These are phyloP conservation scores for Cassiopea andromeda DNA, from an alignment of 30 jellyfish, hydroid and myxozoan species.

Conservation along the genomic window DNA sequence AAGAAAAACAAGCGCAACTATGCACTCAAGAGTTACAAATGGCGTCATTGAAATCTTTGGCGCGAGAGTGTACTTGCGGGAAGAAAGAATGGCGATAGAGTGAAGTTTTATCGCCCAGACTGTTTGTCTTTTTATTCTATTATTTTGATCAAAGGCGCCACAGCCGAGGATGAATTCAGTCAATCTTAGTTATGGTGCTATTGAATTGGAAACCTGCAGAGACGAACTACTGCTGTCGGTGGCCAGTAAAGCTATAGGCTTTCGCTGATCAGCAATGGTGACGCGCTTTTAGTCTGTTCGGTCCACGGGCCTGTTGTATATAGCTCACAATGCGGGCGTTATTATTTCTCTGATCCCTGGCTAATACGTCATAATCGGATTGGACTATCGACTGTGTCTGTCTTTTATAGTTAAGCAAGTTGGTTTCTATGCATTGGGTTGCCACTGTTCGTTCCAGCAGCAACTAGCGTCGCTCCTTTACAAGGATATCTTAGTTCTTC, in stretches of 20 bases:
- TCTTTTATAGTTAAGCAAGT: constrained; percentile 49
- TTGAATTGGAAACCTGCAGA: constrained; percentile 43
- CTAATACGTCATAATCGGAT: constrained; percentile 73
- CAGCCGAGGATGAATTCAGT: constrained; percentile 27
- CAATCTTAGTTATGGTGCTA: constrained; percentile 31
- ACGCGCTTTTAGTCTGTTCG: constrained; percentile 49
- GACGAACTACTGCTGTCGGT: constrained; percentile 52
- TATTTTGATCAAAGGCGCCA: constrained; percentile 61
- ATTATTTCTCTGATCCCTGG: constrained; percentile 60
- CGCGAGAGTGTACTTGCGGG: constrained; percentile 41
- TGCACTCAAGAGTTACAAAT: constrained; percentile 26
- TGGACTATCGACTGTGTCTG: constrained; percentile 73
- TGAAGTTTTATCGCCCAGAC: constrained; percentile 22
- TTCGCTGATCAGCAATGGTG: constrained; percentile 52
- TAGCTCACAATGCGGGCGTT: constrained; percentile 77
- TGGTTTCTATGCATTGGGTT: constrained; percentile 28
- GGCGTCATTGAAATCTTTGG: constrained; percentile 55
- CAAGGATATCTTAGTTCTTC: background rate
- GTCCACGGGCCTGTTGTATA: constrained; percentile 45
- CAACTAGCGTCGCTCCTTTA: background rate
- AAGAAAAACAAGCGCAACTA: constrained; percentile 39
- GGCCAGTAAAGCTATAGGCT: constrained; percentile 63
- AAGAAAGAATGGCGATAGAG: constrained; percentile 38
- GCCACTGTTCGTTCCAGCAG: constrained; percentile 21
- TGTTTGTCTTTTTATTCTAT: constrained; percentile 40